Percentiles rank a stretch among this genome's conserved stretches.
Evolutionary conservation across 2,888 invertebrate genomes (phyloP).

Genomic region (Itoplectis maculator): DNA sequence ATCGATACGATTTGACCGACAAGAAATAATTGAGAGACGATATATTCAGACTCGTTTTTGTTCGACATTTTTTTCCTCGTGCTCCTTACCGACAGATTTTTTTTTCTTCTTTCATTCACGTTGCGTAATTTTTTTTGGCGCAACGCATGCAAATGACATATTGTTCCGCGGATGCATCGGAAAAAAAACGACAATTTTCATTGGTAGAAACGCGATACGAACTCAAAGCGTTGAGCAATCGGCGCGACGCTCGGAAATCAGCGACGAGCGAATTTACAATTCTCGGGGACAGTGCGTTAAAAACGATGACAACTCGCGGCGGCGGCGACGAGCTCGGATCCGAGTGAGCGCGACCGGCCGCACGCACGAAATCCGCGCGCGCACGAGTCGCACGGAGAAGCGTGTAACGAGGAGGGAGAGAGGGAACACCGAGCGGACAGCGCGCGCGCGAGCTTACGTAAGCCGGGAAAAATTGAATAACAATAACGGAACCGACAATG

Average conservation of each 20-base stretch:
- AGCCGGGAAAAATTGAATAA: constrained; percentile 69
- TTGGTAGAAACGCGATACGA: neutral
- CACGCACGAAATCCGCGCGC: constrained; percentile 43
- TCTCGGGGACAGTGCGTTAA: neutral
- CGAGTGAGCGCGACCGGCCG: neutral
- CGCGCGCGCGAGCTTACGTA: constrained; percentile 56
- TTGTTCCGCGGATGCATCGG: too few relatives aligned
- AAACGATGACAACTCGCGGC: constrained; percentile 24
- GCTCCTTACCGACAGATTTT: neutral
- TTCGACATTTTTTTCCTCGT: neutral
- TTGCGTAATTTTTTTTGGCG: neutral
- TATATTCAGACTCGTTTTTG: constrained; percentile 33
- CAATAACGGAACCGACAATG: constrained; percentile 69
- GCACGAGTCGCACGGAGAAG: constrained; percentile 26
- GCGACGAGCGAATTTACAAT: neutral
- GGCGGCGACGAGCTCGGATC: constrained; percentile 17
- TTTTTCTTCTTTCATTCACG: too few relatives aligned
- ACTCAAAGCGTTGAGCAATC: neutral
- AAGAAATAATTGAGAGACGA: constrained; percentile 38
- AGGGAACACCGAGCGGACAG: constrained; percentile 31
- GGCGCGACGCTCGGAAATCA: neutral
- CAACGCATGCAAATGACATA: neutral
- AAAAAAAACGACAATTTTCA: neutral
- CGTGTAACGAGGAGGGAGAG: constrained; percentile 29
- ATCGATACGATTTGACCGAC: neutral